Conservation (phyloP, 2,888 invertebrate genomes). For the Macaria notata region DNA sequence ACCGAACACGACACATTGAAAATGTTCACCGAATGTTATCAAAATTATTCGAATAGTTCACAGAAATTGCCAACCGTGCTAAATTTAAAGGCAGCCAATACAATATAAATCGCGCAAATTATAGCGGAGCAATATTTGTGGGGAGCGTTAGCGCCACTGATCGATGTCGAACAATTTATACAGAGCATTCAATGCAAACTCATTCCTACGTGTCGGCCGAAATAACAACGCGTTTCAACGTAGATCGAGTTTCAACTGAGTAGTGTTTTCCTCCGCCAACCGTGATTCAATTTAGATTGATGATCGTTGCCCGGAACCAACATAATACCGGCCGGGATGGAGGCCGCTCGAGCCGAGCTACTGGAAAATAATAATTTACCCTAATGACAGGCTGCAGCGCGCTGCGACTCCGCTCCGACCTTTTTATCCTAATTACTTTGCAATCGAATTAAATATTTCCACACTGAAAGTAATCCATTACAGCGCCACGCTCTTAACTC, state of each 20-base stretch:
- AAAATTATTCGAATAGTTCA: no score
- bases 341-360: slow-evolving; percentile 12
- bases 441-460: slow-evolving; percentile 14
- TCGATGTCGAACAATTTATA: slow-evolving; percentile 31
- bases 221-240: slow-evolving; percentile 30
- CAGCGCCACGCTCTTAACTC: no score
- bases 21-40: no score
- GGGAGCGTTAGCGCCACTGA: slow-evolving; percentile 19
- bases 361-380: slow-evolving; percentile 35
- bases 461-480: slow-evolving; percentile 8
- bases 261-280: slow-evolving; percentile 35
- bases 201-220: slow-evolving; percentile 33
- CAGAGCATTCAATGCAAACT: slow-evolving; percentile 33
- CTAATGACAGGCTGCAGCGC: slow-evolving; percentile 34
- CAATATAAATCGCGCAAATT: slow-evolving; percentile 5
- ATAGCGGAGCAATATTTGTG: slow-evolving; percentile 10
- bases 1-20: no score
- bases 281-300: slow-evolving; percentile 39
- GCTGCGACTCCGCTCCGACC: slow-evolving; percentile 15
- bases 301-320: slow-evolving; percentile 35
- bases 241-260: slow-evolving; percentile 36
- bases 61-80: no score
- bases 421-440: slow-evolving; percentile 28
- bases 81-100: no score
- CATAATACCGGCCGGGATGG: slow-evolving; percentile 31